Conservation (phyloP, 2,113 vertebrate genomes). For the Pelobates fuscus region DNA sequence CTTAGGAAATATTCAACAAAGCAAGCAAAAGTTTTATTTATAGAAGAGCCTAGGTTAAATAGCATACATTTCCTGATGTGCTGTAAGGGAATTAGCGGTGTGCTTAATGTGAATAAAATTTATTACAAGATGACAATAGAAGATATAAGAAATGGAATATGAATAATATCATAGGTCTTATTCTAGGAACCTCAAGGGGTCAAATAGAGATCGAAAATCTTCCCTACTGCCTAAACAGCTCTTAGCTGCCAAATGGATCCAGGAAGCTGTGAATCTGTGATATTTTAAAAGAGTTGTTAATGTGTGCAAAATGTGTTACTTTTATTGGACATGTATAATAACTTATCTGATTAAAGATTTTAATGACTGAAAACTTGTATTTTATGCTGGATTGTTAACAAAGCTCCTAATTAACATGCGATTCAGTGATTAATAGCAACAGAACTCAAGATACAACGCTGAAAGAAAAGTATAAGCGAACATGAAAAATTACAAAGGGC, state of each 20-base stretch:
- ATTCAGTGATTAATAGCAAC: conserved; percentile 65
- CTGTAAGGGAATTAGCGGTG: conserved; percentile 13
- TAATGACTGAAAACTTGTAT: conserved; percentile 68
- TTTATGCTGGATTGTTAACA: conserved; percentile 61
- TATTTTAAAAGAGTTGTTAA: conserved; percentile 61
- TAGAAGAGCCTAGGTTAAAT: conserved; percentile 23
- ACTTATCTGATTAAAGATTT: conserved; percentile 74
- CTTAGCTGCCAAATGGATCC: conserved; percentile 18
- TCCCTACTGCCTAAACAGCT: conserved; percentile 17
- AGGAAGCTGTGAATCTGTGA: conserved; percentile 21
- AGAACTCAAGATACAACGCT: conserved; percentile 51
- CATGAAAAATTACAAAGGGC: conserved; percentile 53
- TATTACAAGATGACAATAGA: conserved; percentile 22
- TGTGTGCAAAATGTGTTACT: conserved; percentile 59
- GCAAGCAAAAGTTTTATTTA: conserved; percentile 21
- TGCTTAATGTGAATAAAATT: conserved; percentile 20
- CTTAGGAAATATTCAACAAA: conserved; percentile 33
- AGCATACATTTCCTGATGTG: conserved; percentile 28
- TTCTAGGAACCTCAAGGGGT: conserved; percentile 55
- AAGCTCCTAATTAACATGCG: conserved; percentile 69
- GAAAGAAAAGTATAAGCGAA: conserved; percentile 51
- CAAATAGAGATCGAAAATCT: conserved; percentile 13
- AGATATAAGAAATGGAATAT: conserved; percentile 31
- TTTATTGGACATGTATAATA: conserved; percentile 69
- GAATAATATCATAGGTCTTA: conserved; percentile 42